phyloP scores from a whole-genome alignment of 2,113 vertebrate genomes.

The Actenoides lindsayi region DNA sequence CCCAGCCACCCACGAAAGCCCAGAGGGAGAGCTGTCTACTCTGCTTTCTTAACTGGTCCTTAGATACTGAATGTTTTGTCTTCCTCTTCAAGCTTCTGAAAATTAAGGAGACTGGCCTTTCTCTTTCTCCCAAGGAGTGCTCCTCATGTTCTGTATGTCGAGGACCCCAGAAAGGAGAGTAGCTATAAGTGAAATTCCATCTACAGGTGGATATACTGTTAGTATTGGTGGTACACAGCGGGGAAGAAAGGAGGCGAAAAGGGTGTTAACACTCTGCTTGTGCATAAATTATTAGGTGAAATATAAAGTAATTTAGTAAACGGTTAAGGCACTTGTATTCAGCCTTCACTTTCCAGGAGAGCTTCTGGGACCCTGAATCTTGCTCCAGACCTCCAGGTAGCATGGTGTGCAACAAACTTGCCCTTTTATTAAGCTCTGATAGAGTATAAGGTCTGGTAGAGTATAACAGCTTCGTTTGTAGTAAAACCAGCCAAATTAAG shows the following conservation, averaged over 20 bases:
- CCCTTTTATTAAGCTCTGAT: background rate
- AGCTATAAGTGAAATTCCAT: background rate
- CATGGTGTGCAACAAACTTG: background rate
- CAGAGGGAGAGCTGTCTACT: background rate
- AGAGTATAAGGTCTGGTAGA: background rate
- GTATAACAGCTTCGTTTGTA: background rate
- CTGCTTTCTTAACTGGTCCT: background rate
- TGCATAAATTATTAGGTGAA: background rate
- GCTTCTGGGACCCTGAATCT: background rate
- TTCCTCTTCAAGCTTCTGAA: background rate
- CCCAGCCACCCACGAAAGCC: accelerated
- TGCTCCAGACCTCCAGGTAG: background rate
- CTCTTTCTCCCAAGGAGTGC: background rate
- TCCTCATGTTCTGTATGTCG: background rate
- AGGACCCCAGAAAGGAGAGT: background rate
- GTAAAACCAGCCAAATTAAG: background rate
- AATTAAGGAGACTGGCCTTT: background rate
- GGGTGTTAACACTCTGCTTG: background rate
- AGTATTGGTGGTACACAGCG: background rate
- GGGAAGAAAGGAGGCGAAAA: background rate
- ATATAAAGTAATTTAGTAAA: background rate
- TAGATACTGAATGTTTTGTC: background rate
- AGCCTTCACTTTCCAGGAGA: background rate
- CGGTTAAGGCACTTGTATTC: background rate
- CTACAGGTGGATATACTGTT: background rate